phyloP scores from a whole-genome alignment of 2,113 vertebrate species.

The Shinisaurus crocodilurus region DNA sequence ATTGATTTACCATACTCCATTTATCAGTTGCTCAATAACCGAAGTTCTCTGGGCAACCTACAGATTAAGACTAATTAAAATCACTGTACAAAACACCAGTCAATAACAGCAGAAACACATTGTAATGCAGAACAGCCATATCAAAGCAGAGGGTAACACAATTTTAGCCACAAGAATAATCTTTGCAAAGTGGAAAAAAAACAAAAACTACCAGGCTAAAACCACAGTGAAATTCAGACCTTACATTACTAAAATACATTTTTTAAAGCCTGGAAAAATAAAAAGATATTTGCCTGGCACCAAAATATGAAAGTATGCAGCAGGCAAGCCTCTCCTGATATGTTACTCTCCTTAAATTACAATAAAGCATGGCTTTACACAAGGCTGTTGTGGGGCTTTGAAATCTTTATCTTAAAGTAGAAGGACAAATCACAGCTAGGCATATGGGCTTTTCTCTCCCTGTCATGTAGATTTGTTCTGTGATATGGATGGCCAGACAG shows the following conservation, averaged over 20 bases:
- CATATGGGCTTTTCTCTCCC: background rate
- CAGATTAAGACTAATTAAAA: background rate
- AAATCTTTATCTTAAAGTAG: background rate
- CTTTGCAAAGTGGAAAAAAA: too few species aligned
- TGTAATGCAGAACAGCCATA: background rate
- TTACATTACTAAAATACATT: background rate
- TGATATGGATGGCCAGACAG: constrained; percentile 79
- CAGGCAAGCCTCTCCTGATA: background rate
- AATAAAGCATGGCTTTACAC: background rate
- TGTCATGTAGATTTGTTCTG: constrained; percentile 81
- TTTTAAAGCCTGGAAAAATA: background rate
- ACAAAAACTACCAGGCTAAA: background rate
- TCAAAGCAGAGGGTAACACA: background rate
- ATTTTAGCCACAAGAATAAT: background rate
- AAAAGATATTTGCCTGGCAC: background rate
- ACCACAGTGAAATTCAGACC: background rate
- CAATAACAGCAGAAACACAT: background rate
- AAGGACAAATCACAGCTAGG: background rate
- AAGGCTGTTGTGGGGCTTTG: rapidly evolving
- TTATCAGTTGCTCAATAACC: too few species aligned
- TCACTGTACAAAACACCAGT: background rate
- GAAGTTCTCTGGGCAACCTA: background rate
- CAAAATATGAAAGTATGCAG: background rate
- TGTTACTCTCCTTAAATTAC: background rate
- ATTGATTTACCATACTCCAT: too few species aligned